Evolutionary conservation across 2,113 vertebrate species (phyloP).

Genomic region (Lonchura striata): DNA sequence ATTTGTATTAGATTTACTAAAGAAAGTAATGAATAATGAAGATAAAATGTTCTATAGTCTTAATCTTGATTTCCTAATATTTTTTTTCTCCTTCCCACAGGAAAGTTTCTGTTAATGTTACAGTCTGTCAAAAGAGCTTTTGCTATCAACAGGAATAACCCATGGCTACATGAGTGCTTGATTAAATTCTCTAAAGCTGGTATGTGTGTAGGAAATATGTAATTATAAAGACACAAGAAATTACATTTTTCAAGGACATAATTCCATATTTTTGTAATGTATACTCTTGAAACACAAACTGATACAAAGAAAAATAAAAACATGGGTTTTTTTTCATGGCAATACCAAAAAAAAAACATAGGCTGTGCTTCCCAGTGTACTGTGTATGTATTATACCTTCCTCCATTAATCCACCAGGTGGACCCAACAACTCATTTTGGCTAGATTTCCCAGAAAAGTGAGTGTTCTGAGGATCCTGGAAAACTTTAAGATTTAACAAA

Average conservation of each 20-base stretch:
- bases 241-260: background rate
- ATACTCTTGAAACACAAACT: background rate
- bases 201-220: constrained; percentile 48
- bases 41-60: background rate
- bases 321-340: background rate
- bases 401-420: background rate
- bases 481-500: background rate
- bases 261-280: background rate
- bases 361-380: background rate
- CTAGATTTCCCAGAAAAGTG: background rate
- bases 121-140: constrained; percentile 82
- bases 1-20: background rate
- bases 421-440: background rate
- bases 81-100: constrained; percentile 52
- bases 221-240: background rate
- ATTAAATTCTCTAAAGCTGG: constrained; percentile 82
- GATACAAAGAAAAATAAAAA: background rate
- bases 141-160: constrained; percentile 76
- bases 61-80: background rate
- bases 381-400: background rate
- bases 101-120: constrained; percentile 81
- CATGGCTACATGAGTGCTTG: constrained; percentile 82
- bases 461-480: background rate
- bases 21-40: background rate
- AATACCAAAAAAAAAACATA: background rate